phyloP scores from a whole-genome alignment of 2,113 vertebrate genomes.

The Dunckerocampus dactyliophorus region DNA sequence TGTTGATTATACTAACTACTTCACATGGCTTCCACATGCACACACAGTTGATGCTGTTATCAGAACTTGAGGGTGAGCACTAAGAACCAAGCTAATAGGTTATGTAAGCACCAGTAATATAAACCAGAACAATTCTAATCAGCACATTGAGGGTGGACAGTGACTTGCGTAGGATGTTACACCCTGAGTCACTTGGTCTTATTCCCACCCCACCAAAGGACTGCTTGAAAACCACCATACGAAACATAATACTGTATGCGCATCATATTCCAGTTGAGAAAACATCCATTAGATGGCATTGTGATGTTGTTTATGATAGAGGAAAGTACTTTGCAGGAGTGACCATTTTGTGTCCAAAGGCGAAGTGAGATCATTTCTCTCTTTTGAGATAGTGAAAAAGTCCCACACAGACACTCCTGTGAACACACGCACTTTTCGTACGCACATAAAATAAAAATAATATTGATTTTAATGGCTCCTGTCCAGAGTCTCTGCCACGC shows the following conservation, averaged over 20 bases:
- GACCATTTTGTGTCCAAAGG: conserved; percentile 39
- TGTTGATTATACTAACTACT: conserved; percentile 11
- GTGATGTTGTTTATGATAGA: not conserved
- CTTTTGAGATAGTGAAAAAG: conserved; percentile 38
- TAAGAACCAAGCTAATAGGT: not conserved
- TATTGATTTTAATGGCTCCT: not conserved
- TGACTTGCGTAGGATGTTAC: conserved; percentile 25
- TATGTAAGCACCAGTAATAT: conserved; percentile 4
- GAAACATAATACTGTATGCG: not conserved
- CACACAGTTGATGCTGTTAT: not conserved
- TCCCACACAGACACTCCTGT: conserved; percentile 29
- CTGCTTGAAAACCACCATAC: not conserved
- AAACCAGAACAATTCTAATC: conserved; percentile 37
- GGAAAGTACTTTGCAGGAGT: conserved; percentile 10
- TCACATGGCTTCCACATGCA: conserved; percentile 9
- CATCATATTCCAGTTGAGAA: not conserved
- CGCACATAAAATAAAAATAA: not conserved
- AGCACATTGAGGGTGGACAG: conserved; percentile 11
- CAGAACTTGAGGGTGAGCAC: not conserved
- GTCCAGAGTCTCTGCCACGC: not conserved
- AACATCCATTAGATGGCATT: not conserved
- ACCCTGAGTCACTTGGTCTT: conserved; percentile 1
- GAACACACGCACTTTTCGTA: conserved; percentile 20
- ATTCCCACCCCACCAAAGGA: conserved; percentile 24
- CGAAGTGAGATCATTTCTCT: conserved; percentile 49